A percentile compares a stretch with the other conserved stretches of the same genome.
Conservation (phyloP, 2,113 vertebrate genomes). For the Circaetus gallicus region DNA sequence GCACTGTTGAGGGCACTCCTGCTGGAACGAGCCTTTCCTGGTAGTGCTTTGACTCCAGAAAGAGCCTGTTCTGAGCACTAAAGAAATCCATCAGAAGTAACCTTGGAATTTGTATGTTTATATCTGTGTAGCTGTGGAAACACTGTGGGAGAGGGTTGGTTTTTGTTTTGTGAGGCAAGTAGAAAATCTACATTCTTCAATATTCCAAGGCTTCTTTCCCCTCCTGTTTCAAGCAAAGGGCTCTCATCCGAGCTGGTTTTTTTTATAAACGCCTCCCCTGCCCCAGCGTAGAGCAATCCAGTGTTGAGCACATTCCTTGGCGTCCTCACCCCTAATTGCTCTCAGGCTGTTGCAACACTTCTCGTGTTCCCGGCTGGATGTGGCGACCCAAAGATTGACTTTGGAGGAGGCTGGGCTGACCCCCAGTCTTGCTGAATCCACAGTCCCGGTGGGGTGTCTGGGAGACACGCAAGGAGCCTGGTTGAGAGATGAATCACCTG, state of each 20-base stretch:
- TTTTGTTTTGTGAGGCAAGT: not conserved
- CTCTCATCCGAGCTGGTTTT: constrained; percentile 12
- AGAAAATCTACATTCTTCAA: not conserved
- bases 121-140: constrained; percentile 50
- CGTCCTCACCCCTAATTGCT: constrained; percentile 12
- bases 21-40: not conserved
- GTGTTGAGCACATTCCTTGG: constrained; percentile 30
- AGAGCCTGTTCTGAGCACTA: not conserved
- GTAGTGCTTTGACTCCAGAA: not conserved
- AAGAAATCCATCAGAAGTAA: constrained; percentile 45
- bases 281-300: constrained; percentile 27
- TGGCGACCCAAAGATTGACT: not conserved
- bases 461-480: not conserved
- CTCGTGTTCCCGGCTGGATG: not conserved
- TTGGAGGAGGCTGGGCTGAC: constrained; percentile 35
- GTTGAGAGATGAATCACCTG: constrained; percentile 49
- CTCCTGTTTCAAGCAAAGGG: constrained; percentile 42
- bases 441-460: not conserved
- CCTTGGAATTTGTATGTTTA: constrained; percentile 41
- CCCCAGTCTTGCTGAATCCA: constrained; percentile 39
- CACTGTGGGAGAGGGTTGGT: not conserved
- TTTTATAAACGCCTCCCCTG: constrained; percentile 45
- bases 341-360: constrained; percentile 26
- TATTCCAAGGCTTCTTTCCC: not conserved
- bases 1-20: not conserved